Evolutionary conservation across 2,888 invertebrate species (phyloP), one percentile per base, ranked within the genome.

Genomic region (Brachypalpus laphriformis): DNA sequence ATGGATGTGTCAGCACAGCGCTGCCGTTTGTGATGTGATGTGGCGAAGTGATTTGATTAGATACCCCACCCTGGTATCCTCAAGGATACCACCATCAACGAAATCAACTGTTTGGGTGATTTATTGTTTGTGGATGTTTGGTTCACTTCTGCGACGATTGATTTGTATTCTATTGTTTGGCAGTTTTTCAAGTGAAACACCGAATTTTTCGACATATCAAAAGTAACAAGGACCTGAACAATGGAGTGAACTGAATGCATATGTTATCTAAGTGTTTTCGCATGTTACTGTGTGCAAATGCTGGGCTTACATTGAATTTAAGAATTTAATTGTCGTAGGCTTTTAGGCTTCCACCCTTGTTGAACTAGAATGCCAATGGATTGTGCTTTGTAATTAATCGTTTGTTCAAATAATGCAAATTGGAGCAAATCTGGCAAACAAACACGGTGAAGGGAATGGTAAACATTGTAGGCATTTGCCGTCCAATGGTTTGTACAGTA

Each of bases 71-170:
- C 16, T 65, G 28, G 45, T 70, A 45, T 42, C 34, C 40, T 51
- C 49, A 40, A 72, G 63, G 28, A 70, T 42, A 70, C 57, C 51
- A 65, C 25, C 57, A 37, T 81, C 49, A 49, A 75, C 22, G 57
- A 61, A 75, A 70, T 78, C 65, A 72, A 85, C 75, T 80, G 66
- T 66, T 66, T 51, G 65, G 72, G 47, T 86, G 86, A 86, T 86
- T 86, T 82, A 86, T 86, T 72, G 82, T 86, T 81, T 82, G 82
- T 86, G 76, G 82, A 86, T 86, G 86, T 82, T 86, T 63, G 66
- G 76, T 77, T 86, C 81, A 86, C 82, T 82, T 81, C 82, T 86
- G 77, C 66, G 82, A 77, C 86, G 86, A 77, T 86, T 86, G 86
- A 86, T 86, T 86, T 86, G 86, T 86, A 72, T 86, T 70, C 56